Base-by-base conservation (phyloP, 2,113 vertebrate species). In the Microcebus murinus region DNA sequence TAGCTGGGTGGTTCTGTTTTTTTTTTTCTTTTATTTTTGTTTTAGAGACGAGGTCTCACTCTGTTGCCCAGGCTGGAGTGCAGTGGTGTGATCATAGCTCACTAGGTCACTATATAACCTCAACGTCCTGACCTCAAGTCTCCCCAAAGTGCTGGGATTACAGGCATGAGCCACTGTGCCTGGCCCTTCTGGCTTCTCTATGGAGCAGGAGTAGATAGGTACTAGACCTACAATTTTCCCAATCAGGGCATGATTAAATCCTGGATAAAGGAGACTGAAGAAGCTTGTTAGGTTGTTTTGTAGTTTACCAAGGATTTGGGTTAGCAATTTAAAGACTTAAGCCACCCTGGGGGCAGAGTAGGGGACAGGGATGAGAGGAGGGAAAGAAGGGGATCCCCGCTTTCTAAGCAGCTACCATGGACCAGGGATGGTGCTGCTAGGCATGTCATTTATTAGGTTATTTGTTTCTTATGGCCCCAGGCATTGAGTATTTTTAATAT, bases 321-420 rank as follows among this genome's bases (percentile, higher is more conserved):
- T 17, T 11, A 77, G n/a, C 10, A 73, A 18, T 27, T 45, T 76
- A 90, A 97, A 82, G 52, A 57, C 80, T 65, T 59, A 92, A 90
- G 48, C n/a, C 8, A 23, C 17, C 15, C 9, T 27, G 57, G 20
- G 45, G 71, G 25, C 36, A 63, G 48, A 71, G 76, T 6, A 81
- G 42, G 39, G 55, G 14, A n/a, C 6, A 63, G 21, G 36, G 50
- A 23, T 76, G 73, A 81, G 65, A 81, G 11, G 21, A 8, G 21
- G 73, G 42, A n/a, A 25, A 50, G 42, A 29, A 14, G 6, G 0
- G 17, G 13, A 6, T 39, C 50, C 3, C 29, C 0, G 1, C 4
- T 18, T 36, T 27, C 36, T 52, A 55, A 29, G 23, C 25, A 65
- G 23, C 61, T 61, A 20, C 20, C 20, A 25, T 0, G 12, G 15